phyloP scores from a whole-genome alignment of 2,888 invertebrate genomes.

The Eupithecia exiguata region DNA sequence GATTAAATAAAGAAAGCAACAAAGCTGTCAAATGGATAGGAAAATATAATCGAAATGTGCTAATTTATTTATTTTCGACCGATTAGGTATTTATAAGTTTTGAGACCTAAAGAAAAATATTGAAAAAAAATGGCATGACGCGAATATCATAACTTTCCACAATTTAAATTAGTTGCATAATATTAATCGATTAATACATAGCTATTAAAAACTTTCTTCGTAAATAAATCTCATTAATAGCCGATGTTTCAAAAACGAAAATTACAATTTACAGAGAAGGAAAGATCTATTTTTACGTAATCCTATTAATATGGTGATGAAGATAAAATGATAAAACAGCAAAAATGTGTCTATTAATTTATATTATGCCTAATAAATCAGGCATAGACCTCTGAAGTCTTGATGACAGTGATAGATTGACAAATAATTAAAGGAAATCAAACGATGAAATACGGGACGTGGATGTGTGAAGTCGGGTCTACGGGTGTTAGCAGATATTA shows the following conservation, averaged over 20 bases:
- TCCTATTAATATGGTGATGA: slow-evolving; percentile 36
- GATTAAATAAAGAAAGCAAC: neutral
- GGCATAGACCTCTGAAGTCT: neutral
- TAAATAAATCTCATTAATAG: slow-evolving; percentile 42
- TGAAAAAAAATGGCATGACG: neutral
- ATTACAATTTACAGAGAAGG: neutral
- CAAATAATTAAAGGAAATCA: neutral
- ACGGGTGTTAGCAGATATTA: neutral
- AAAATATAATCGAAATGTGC: neutral
- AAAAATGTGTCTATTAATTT: neutral
- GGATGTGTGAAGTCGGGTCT: neutral
- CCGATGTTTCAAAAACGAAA: neutral
- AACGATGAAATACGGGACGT: neutral
- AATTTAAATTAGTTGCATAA: slow-evolving; percentile 3
- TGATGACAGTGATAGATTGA: slow-evolving; percentile 5
- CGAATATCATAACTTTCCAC: neutral
- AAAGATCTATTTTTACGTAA: slow-evolving; percentile 43
- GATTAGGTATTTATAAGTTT: neutral
- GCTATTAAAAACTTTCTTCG: slow-evolving; percentile 42
- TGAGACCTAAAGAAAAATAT: neutral
- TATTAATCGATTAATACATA: slow-evolving; percentile 29
- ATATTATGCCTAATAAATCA: slow-evolving; percentile 6
- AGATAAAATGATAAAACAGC: slow-evolving; percentile 1
- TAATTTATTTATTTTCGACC: neutral
- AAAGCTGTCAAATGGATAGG: neutral